phyloP scores from a whole-genome alignment of 2,797 vertebrate species.

The Gymnothorax reevesii region DNA sequence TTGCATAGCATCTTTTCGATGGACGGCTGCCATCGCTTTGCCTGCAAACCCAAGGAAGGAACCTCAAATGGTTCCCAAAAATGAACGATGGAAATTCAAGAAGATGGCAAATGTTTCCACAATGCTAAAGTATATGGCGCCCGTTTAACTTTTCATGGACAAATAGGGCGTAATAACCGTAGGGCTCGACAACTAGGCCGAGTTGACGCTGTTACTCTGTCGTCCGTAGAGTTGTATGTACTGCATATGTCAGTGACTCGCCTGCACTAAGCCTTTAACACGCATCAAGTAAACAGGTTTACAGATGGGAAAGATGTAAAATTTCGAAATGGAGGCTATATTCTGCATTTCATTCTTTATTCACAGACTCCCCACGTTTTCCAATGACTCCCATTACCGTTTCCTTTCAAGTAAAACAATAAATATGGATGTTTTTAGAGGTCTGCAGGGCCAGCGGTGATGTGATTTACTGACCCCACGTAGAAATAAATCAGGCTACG shows the following conservation, averaged over 20 bases:
- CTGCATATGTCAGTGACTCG: not conserved
- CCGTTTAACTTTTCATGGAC: constrained; percentile 10
- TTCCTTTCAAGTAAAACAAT: not conserved
- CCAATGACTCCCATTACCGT: not conserved
- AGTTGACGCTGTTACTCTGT: not conserved
- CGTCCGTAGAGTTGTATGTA: not conserved
- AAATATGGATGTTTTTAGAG: not conserved
- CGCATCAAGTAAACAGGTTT: not conserved
- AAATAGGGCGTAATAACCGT: not conserved
- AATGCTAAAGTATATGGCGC: constrained; percentile 14
- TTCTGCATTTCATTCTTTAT: not conserved
- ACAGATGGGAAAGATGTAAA: not conserved
- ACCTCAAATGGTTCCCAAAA: constrained; percentile 46
- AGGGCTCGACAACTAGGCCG: not conserved
- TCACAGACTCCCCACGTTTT: not conserved
- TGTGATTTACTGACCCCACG: not conserved
- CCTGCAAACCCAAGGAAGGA: constrained; percentile 36
- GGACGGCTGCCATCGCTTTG: constrained; percentile 43
- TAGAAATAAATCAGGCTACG: constrained; percentile 4
- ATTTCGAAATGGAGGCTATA: not conserved
- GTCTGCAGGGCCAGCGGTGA: not conserved
- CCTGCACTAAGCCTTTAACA: not conserved
- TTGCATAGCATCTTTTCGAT: constrained; percentile 45
- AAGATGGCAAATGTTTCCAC: constrained; percentile 37
- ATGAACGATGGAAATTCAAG: constrained; percentile 31